phyloP scores from a whole-genome alignment of 2,113 vertebrate species.

The Silurus asotus region DNA sequence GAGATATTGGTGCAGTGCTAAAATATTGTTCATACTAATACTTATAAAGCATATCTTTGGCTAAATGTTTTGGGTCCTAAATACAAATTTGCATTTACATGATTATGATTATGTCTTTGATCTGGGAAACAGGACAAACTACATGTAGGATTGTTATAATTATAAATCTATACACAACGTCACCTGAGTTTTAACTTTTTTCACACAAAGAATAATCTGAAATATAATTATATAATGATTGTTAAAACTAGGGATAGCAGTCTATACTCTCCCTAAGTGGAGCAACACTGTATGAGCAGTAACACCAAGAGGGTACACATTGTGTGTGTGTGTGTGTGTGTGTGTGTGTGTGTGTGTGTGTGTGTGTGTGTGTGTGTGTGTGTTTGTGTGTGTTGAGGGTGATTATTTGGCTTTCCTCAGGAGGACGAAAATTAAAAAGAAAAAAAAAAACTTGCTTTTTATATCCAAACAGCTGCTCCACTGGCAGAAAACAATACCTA shows the following conservation, averaged over 20 bases:
- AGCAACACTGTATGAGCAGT: constrained; percentile 40
- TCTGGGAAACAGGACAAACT: not conserved
- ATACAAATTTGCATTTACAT: constrained; percentile 13
- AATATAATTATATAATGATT: not conserved
- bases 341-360: not conserved
- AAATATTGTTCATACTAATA: not conserved
- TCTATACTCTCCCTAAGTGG: not conserved
- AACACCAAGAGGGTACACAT: constrained; percentile 23
- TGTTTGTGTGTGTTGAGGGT: not conserved
- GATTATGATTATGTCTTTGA: not conserved
- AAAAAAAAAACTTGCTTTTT: constrained; percentile 10
- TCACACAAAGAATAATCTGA: not conserved
- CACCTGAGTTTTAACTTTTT: not conserved
- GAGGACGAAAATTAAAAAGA: not conserved
- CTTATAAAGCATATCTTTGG: constrained; percentile 18
- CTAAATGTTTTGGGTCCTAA: not conserved
- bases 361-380: not conserved
- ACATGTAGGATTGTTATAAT: not conserved
- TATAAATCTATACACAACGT: not conserved
- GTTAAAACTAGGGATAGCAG: not conserved
- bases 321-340: not conserved
- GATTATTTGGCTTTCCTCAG: constrained; percentile 2
- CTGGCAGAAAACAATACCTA: constrained; percentile 47
- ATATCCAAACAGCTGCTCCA: constrained; percentile 26
- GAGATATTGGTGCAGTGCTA: not conserved